phyloP scores from a whole-genome alignment of 2,888 invertebrate genomes.

The Diploptera punctata region DNA sequence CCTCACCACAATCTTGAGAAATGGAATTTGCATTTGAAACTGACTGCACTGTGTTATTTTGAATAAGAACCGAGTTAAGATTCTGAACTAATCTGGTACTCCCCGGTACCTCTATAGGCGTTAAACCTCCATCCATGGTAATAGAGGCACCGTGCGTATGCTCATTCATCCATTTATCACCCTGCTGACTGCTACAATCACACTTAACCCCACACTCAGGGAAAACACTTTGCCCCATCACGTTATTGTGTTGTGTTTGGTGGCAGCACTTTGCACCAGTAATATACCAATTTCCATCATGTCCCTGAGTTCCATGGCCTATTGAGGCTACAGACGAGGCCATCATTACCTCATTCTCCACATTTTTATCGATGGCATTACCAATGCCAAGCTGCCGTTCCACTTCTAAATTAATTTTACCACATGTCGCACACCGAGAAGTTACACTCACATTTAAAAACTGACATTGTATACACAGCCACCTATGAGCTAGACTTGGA shows the following conservation, averaged over 20 bases:
- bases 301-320: neutral
- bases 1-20: neutral
- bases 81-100: constrained; percentile 23
- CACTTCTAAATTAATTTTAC: constrained; percentile 36
- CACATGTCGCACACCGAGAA: constrained; percentile 46
- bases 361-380: neutral
- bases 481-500: constrained; percentile 48
- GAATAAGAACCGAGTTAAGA: constrained; percentile 38
- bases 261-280: neutral
- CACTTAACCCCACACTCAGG: constrained; percentile 49
- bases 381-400: constrained; percentile 31
- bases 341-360: constrained; percentile 5
- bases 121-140: constrained; percentile 16
- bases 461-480: constrained; percentile 52
- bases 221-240: constrained; percentile 44
- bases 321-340: constrained; percentile 14
- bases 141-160: constrained; percentile 23
- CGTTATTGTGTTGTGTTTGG: neutral
- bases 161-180: constrained; percentile 33
- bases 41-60: constrained; percentile 42
- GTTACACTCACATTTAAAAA: constrained; percentile 51
- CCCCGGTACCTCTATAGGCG: constrained; percentile 37
- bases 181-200: constrained; percentile 52
- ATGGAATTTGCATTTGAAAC: neutral
- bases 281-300: neutral